Evolutionary conservation across 2,888 invertebrate genomes (phyloP), one percentile per base, ranked within the genome.

Genomic region (Microctonus aethiopoides): DNA sequence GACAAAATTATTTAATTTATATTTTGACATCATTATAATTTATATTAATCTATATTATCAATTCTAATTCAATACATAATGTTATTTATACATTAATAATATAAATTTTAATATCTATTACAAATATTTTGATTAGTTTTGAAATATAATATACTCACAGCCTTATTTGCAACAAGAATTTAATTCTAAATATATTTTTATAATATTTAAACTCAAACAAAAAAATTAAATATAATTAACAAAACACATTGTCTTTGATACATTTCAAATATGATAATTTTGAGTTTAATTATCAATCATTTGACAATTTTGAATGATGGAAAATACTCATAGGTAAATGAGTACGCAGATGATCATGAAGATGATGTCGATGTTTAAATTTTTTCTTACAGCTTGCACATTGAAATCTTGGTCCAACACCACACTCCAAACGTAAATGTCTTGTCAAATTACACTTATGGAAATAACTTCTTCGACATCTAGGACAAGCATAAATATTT

Each of bases 331-430:
- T 46, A n/a, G 16, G 3, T 6, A 22, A 2, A 61, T 85, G 85
- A 0, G 81, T 84, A 13, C 77, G 75, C 59, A 83, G 80, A 70
- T 87, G 87, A 72, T 86, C 85, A 52, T 82, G 79, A 36, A 87
- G 77, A 65, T 87, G 87, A 69, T 87, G 87, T 2, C 85, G 83
- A 74, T 87, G 87, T 73, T 86, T 87, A 76, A 87, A 87, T 36
- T 84, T 81, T 70, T 81, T 84, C 24, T 78, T 78, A 72, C 87
- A 87, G 70, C 77, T 81, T 39, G 61, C 68, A 57, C 87, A 87
- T 36, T 81, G 78, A 76, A 82, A 87, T 71, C 83, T 80, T 9
- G 82, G 82, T 5, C 79, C 80, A n/a, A 85, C 82, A 29, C 87
- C 87, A 72, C 87, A 87, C 54, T 86, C 85, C 32, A 83, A 75